A percentile compares a stretch with the other conserved stretches of the same genome.
These are phyloP conservation scores for Amphiprion percula DNA, from an alignment of 2,113 vertebrate species.

Conservation along the genomic window DNA sequence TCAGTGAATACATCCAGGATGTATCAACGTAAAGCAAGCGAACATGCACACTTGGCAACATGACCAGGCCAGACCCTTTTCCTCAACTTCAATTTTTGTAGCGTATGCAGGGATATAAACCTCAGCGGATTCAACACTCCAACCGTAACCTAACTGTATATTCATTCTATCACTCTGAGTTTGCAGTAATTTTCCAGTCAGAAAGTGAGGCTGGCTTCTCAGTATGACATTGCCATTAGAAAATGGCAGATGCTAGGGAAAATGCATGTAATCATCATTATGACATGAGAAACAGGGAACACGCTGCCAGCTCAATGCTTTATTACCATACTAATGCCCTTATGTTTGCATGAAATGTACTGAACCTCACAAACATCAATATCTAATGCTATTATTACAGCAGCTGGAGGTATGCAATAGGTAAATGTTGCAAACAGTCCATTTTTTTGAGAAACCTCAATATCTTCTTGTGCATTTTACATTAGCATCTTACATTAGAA, in stretches of 20 bases:
- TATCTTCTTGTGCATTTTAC: no score
- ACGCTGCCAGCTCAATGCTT: neutral
- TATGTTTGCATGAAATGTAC: neutral
- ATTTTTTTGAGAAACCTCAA: no score
- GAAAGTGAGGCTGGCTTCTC: neutral
- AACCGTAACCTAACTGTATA: neutral
- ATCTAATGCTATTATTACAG: neutral
- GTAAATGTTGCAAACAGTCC: neutral
- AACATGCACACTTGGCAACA: neutral
- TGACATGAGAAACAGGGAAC: neutral
- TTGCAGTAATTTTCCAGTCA: conserved; percentile 13
- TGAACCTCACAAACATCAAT: neutral
- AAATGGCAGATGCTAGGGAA: neutral
- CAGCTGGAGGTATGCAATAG: neutral
- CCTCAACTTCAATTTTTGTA: conserved; percentile 7
- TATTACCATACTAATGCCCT: neutral
- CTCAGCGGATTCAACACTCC: conserved; percentile 6
- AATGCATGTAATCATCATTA: neutral
- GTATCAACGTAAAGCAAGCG: conserved; percentile 24
- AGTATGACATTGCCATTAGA: neutral
- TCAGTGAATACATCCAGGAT: conserved; percentile 33
- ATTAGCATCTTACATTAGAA: no score
- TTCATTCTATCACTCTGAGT: neutral
- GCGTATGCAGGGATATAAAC: neutral
- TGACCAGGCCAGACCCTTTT: conserved; percentile 2